phyloP scores from a whole-genome alignment of 2,797 vertebrate species.

The Glyptemys insculpta region DNA sequence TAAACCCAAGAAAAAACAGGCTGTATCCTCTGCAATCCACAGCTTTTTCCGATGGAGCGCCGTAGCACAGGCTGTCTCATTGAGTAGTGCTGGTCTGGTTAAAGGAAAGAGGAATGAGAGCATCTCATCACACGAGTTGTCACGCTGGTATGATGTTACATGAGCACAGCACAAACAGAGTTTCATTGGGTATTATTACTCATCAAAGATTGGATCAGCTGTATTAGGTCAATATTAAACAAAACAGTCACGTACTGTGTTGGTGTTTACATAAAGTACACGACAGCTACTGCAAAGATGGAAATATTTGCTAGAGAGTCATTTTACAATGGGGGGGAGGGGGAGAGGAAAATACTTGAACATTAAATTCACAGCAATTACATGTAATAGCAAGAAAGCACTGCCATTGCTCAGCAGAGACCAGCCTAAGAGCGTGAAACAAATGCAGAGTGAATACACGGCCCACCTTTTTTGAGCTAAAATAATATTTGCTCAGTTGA shows the following conservation, averaged over 20 bases:
- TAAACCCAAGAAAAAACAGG: background rate
- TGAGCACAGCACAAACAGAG: constrained; percentile 18
- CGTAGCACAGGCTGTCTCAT: background rate
- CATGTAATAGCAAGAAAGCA: background rate
- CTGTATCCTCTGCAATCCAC: background rate
- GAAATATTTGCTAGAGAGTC: accelerated
- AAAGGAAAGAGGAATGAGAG: background rate
- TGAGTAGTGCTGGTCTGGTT: background rate
- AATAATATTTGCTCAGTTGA: background rate
- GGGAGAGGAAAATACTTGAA: background rate
- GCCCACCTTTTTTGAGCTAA: background rate
- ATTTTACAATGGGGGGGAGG: background rate
- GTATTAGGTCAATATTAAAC: background rate
- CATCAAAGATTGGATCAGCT: background rate
- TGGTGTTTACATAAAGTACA: background rate
- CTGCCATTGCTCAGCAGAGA: accelerated
- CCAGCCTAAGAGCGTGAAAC: background rate
- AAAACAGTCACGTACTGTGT: accelerated
- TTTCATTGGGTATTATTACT: background rate
- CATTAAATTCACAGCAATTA: background rate
- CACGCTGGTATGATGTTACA: background rate
- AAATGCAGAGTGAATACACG: background rate
- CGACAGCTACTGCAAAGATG: background rate
- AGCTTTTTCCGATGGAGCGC: background rate
- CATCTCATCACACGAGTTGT: background rate